A percentile compares a stretch with the other conserved stretches of the same genome.
phyloP scores from a whole-genome alignment of 1,140 invertebrate genomes.

The Papilio machaon region DNA sequence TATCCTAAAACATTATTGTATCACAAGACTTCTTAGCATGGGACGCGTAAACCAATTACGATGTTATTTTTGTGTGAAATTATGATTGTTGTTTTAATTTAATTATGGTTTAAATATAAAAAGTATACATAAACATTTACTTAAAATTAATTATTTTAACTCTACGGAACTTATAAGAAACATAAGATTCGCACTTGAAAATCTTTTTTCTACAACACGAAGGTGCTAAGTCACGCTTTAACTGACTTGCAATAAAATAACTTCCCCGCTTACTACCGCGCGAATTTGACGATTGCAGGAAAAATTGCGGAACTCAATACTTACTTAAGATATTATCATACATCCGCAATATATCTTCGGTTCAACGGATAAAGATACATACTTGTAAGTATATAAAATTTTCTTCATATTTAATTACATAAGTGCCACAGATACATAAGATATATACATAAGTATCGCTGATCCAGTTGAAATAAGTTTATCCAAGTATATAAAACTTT shows the following conservation, averaged over 20 bases:
- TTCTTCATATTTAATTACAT: too few relatives aligned
- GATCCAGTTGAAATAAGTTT: too few relatives aligned
- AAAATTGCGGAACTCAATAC: conserved; percentile 27
- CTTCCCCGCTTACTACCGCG: conserved; percentile 1
- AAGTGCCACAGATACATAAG: too few relatives aligned
- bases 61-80: neutral
- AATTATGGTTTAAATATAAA: neutral
- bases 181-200: neutral
- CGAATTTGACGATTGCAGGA: conserved; percentile 29
- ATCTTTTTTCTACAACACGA: conserved; percentile 35
- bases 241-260: conserved; percentile 36
- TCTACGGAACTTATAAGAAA: conserved; percentile 10
- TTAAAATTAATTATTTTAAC: neutral
- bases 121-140: neutral
- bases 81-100: neutral
- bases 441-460: too few relatives aligned
- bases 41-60: too few relatives aligned
- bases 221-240: conserved; percentile 39
- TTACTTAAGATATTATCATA: conserved; percentile 3
- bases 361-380: neutral
- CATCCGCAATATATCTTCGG: neutral
- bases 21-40: too few relatives aligned
- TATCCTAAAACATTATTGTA: too few relatives aligned
- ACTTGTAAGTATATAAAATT: too few relatives aligned
- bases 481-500: too few relatives aligned